Evolutionary conservation across 2,797 vertebrate species (phyloP), one percentile per base, ranked within the genome.

Genomic region (Gymnocypris eckloni): DNA sequence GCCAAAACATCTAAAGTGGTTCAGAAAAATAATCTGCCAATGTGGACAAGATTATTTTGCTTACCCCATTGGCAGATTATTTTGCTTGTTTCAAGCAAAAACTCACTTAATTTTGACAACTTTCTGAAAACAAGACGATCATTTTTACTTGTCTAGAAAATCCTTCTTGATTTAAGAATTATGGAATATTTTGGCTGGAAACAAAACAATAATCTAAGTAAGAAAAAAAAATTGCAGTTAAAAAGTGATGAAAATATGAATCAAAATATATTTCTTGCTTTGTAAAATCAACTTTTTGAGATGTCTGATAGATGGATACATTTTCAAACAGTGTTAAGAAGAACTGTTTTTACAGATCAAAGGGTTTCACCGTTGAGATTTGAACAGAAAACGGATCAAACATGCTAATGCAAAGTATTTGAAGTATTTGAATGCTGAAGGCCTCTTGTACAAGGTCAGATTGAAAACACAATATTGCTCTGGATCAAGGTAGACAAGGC

Each of bases 361-460:
- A 79, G 52, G 81, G 41, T 79, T 67, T 79, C 3, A 48, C 66
- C 12, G 45, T 33, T 59, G n/a, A 79, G 50, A 79, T 50, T 61
- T 79, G 3, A 39, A 48, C 12, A 45, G 66, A 4, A 45, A 70
- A 71, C 10, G 9, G 39, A 52, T 39, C n/a, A 28, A 72, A 43
- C 67, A 80, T 79, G 39, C 67, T 64, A 80, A 85, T 48, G 54
- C 41, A 71, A 61, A 45, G 52, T 64, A 70, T 85, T 71, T 85
- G 67, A 71, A 9, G 52, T 64, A 70, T 85, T 71, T 85, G 67
- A 71, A 9, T 6, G 20, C 67, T 72, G 52, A 85, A 77, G 50
- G 83, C 79, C 79, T 78, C 10, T 81, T 82, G 43, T 81, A 41
- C 78, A 69, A 84, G 86, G 86, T 75, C 70, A 66, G 25, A 72